A percentile compares a stretch with the other conserved stretches of the same genome.
These are phyloP conservation scores for Deilephila elpenor DNA, from an alignment of 2,888 invertebrate genomes.

Conservation along the genomic window DNA sequence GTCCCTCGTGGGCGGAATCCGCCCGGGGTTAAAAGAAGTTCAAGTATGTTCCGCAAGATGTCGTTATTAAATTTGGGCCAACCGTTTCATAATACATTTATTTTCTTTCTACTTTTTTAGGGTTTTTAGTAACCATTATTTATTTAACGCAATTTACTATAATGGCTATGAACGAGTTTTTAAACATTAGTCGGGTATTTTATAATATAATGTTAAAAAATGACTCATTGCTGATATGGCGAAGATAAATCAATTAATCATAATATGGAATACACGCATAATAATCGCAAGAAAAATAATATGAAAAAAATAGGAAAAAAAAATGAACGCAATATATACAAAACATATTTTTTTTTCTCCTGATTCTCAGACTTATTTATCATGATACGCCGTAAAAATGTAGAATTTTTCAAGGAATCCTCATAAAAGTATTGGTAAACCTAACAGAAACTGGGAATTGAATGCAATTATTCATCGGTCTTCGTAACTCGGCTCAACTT, in stretches of 20 bases:
- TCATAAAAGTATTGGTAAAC: neutral
- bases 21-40: neutral
- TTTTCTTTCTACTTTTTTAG: neutral
- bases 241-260: neutral
- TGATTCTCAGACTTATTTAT: too few relatives aligned
- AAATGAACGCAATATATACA: too few relatives aligned
- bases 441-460: constrained; percentile 22
- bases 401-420: neutral
- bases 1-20: neutral
- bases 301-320: too few relatives aligned
- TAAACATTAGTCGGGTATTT: neutral
- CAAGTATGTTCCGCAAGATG: neutral
- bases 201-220: neutral
- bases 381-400: neutral
- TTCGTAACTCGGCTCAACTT: constrained; percentile 26
- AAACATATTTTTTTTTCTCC: too few relatives aligned
- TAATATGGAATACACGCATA: too few relatives aligned
- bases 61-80: neutral
- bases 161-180: neutral
- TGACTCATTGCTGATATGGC: neutral
- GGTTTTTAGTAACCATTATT: too few relatives aligned
- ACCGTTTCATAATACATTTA: neutral
- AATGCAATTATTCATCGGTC: constrained; percentile 33
- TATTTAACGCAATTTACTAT: too few relatives aligned
- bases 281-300: too few relatives aligned